These are phyloP conservation scores for Lagria hirta DNA, from an alignment of 2,888 invertebrate genomes.

Conservation along the genomic window DNA sequence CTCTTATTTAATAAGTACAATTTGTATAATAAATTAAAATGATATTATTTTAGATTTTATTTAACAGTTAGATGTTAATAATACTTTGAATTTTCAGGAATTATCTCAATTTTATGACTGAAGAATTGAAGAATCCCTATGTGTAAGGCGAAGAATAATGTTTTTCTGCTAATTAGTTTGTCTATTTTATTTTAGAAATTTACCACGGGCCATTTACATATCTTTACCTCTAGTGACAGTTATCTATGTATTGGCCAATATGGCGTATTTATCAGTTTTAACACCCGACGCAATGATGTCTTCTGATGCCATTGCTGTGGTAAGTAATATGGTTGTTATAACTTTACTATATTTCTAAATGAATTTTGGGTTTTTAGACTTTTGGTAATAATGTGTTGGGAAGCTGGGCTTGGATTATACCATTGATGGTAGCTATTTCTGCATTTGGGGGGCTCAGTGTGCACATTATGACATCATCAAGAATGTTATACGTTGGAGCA, in stretches of 20 bases:
- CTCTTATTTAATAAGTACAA: no score
- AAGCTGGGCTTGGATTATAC: slow-evolving; percentile 77
- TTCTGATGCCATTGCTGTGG: slow-evolving; percentile 95
- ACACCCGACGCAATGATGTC: slow-evolving; percentile 79
- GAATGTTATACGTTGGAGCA: slow-evolving; percentile 90
- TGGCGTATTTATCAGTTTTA: slow-evolving; percentile 85
- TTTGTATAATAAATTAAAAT: no score
- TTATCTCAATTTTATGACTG: slow-evolving; percentile 91
- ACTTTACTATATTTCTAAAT: background rate
- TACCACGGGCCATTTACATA: slow-evolving; percentile 89
- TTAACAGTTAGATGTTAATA: no score
- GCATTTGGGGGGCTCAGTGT: slow-evolving; percentile 92
- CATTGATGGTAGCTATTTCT: slow-evolving; percentile 88
- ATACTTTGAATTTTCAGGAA: slow-evolving; percentile 69
- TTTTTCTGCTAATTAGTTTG: slow-evolving; percentile 9
- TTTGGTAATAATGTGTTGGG: slow-evolving; percentile 80
- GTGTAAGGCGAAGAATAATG: slow-evolving; percentile 58
- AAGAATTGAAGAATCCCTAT: slow-evolving; percentile 83
- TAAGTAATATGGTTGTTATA: slow-evolving; percentile 55
- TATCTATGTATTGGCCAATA: slow-evolving; percentile 86
- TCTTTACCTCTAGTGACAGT: slow-evolving; percentile 85
- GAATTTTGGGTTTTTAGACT: slow-evolving; percentile 62
- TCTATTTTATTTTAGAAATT: slow-evolving; percentile 62
- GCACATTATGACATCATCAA: slow-evolving; percentile 93
- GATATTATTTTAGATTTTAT: no score